Evolutionary conservation across 2,888 invertebrate species (phyloP).

Genomic region (Amphipyra tragopoginis): DNA sequence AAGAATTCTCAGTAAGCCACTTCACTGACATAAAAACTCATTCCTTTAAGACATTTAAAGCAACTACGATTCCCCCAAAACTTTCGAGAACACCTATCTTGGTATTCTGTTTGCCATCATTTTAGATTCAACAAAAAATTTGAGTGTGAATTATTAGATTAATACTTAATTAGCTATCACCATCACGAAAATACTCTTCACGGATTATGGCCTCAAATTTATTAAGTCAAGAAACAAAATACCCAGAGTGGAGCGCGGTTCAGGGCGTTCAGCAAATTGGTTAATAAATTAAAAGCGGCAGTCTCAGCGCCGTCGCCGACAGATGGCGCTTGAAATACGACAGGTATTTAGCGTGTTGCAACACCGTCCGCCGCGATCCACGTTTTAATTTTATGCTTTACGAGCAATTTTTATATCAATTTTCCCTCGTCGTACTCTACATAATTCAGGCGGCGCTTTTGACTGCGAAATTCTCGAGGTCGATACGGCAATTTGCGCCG

Average conservation of each 20-base stretch:
- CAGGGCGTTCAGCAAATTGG: conserved; percentile 86
- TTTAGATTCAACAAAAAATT: conserved; percentile 47
- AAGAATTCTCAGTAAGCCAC: conserved; percentile 54
- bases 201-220: conserved; percentile 84
- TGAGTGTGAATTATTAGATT: conserved; percentile 54
- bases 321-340: conserved; percentile 89
- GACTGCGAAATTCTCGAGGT: conserved; percentile 73
- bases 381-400: conserved; percentile 89
- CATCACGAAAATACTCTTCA: conserved; percentile 74
- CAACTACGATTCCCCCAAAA: conserved; percentile 35
- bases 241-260: conserved; percentile 79
- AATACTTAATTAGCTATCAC: conserved; percentile 69
- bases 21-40: conserved; percentile 55
- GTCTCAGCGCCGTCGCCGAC: conserved; percentile 87
- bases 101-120: conserved; percentile 26
- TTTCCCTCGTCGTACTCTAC: conserved; percentile 80
- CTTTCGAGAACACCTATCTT: conserved; percentile 29
- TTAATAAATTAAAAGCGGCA: conserved; percentile 89
- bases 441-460: conserved; percentile 77
- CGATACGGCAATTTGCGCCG: conserved; percentile 76
- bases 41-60: conserved; percentile 54
- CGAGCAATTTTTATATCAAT: conserved; percentile 88
- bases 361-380: conserved; percentile 83
- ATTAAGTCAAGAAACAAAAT: conserved; percentile 88
- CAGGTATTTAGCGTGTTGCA: conserved; percentile 89